Evolutionary conservation across 2,113 vertebrate genomes (phyloP), one percentile per base, ranked within the genome.

Genomic region (Chaetura pelagica): DNA sequence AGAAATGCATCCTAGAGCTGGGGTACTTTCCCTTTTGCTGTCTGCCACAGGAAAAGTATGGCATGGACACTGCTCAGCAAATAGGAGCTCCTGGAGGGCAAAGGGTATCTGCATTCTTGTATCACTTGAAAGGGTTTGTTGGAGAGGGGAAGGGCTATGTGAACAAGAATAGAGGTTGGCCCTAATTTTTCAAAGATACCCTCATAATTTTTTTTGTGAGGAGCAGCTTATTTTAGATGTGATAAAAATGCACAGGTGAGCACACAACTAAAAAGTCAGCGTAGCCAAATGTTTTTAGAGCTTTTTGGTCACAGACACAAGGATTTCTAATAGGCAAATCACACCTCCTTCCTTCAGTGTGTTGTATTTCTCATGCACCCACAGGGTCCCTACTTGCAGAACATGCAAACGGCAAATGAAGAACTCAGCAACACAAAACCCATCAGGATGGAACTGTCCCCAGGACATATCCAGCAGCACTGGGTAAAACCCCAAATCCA

Each of bases 51-150:
- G 21, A 35, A 10, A 12, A 64, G 55, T 0, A 24, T 34, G 66
- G 29, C 74, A 42, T 1, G 1, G 26, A 48, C 15, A 19, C 63
- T 10, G 23, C 32, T 21, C 62, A 54, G 57, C 17, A 64, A 58
- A 38, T 23, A 30, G 9, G 44, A 61, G 55, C 32, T 76, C 11
- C 35, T 32, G 19, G 57, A 20, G 11, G 13, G 17, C 34, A 67
- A n/a, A 8, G 32, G 55, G 21, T 12, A 8, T 8, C 2, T 0
- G 12, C n/a, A 7, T 9, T 27, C 8, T 22, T 15, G 15, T 4
- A 15, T n/a, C 4, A 1, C 14, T 14, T 8, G 18, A 24, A 26
- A 54, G 29, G 27, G 10, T 8, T 12, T 75, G 13, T 0, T 66
- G n/a, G 30, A 48, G 58, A 26, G 8, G 18, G 18, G 34, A 32